Percentiles rank a stretch among this genome's conserved stretches.
Conservation (phyloP, 2,113 vertebrate species). For the Psittacula cyanocephala region DNA sequence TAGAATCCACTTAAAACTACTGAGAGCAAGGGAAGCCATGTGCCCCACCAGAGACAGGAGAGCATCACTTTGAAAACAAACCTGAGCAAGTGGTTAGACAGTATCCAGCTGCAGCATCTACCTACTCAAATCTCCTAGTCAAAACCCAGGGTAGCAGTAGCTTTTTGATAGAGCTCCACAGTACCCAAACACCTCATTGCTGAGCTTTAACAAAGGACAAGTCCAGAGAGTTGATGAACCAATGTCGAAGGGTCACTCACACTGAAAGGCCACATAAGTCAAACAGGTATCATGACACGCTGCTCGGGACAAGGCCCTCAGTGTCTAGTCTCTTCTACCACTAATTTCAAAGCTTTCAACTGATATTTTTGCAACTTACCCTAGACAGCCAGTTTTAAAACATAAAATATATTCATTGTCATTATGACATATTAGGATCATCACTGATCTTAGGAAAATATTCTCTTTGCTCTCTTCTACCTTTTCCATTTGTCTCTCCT, state of each 20-base stretch:
- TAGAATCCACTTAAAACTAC: not conserved
- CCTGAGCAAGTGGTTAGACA: not conserved
- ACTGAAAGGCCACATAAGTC: not conserved
- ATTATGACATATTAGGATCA: not conserved
- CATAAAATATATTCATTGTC: not conserved
- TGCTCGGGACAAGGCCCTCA: not conserved
- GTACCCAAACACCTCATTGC: accelerated
- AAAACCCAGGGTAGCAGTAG: not conserved
- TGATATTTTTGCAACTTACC: not conserved
- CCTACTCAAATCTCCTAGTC: not conserved
- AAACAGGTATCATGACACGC: not conserved
- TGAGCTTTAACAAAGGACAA: not conserved
- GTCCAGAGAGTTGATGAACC: not conserved
- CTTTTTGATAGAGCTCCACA: not conserved
- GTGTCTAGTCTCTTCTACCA: not conserved
- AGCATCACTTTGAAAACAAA: not conserved
- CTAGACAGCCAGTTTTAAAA: not conserved
- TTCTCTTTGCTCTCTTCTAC: not conserved
- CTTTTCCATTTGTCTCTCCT: not conserved
- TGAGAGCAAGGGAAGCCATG: not conserved
- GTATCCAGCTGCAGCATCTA: not conserved
- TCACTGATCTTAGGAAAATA: not conserved
- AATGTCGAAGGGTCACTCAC: not conserved
- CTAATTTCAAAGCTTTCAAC: not conserved
- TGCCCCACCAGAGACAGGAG: not conserved